Base-by-base conservation (phyloP, 1,140 invertebrate species). In the Drosophila burlai region DNA sequence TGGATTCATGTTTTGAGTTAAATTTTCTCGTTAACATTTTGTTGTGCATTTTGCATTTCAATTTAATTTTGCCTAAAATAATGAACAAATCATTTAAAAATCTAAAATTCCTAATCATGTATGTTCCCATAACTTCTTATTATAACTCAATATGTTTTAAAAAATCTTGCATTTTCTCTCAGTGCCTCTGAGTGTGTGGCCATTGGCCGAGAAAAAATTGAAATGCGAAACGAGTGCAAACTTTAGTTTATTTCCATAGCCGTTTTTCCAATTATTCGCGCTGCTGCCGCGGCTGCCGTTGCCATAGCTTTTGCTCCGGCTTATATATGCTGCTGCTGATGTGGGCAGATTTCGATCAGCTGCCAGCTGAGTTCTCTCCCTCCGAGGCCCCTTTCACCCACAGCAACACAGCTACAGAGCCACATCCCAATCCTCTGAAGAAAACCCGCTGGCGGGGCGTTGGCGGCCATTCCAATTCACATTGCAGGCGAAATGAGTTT, bases 401-500 rank as follows among this genome's bases (percentile, higher is more conserved):
- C 63, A 18, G 29, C 50, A 0, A 8, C 50, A 26, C 9, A 36
- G 31, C 50, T 0, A 18, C 50, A 26, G 2, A 36, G 31, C 52
- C 52, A 16, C 52, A 40, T 57, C 54, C 54, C 54, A 57, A 57
- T 57, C 54, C 54, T 57, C 54, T 57, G 54, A 64, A 67, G 40
- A 31, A 77, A 69, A 58, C 59, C 45, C 65, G 80, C 76, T 82
- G 67, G 63, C 60, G 73, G 83, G 84, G 83, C 84, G 83, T 86
- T 79, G 83, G 78, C 82, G 74, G 83, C 82, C 60, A 58, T 52
- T 31, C 58, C 60, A 50, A 62, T 61, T 46, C 72, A 65, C 80
- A 83, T 79, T 81, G 85, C 85, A 90, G 67, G 75, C 86, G 82
- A 89, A 89, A 89, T 89, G 85, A 90, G 85, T 89, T 89, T 85